Conservation (phyloP, 1,140 invertebrate species). For the Drosophila miranda region DNA sequence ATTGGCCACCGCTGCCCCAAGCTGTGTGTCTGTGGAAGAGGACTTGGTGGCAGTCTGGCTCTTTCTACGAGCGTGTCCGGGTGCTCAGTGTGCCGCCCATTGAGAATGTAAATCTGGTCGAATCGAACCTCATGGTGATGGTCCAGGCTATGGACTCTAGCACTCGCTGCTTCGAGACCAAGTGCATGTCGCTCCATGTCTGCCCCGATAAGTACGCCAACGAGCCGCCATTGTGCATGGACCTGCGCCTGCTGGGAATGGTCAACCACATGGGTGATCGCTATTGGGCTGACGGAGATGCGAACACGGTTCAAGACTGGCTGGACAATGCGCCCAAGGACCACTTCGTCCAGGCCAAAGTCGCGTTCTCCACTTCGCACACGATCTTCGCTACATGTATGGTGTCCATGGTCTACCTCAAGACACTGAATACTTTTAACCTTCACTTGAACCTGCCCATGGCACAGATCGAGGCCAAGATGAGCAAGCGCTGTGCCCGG, state of each 20-base stretch:
- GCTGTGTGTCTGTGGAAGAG: constrained; percentile 29
- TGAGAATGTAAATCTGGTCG: constrained; percentile 18
- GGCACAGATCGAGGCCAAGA: background rate
- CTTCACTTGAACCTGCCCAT: constrained; percentile 9
- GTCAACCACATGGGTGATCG: constrained; percentile 29
- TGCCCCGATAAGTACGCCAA: constrained; percentile 29
- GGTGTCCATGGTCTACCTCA: constrained; percentile 22
- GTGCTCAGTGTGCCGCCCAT: constrained; percentile 46
- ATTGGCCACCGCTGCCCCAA: constrained; percentile 48
- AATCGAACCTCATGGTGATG: constrained; percentile 17
- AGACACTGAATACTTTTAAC: constrained; percentile 25
- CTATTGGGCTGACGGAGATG: constrained; percentile 18
- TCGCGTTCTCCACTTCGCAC: constrained; percentile 22
- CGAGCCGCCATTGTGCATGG: constrained; percentile 18
- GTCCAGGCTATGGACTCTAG: constrained; percentile 53
- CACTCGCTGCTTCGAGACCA: constrained; percentile 34
- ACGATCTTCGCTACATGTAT: constrained; percentile 41
- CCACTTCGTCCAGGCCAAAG: constrained; percentile 35
- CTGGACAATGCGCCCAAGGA: constrained; percentile 14
- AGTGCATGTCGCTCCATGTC: constrained; percentile 19
- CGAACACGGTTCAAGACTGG: constrained; percentile 9
- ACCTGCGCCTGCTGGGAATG: constrained; percentile 46
- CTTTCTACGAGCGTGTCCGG: constrained; percentile 41
- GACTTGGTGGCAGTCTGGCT: too few species aligned
- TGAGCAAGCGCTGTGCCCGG: constrained; percentile 24